Percentiles rank a stretch among this genome's conserved stretches.
These are phyloP conservation scores for Metacarcinus magister DNA, from an alignment of 2,888 invertebrate species.

Conservation along the genomic window DNA sequence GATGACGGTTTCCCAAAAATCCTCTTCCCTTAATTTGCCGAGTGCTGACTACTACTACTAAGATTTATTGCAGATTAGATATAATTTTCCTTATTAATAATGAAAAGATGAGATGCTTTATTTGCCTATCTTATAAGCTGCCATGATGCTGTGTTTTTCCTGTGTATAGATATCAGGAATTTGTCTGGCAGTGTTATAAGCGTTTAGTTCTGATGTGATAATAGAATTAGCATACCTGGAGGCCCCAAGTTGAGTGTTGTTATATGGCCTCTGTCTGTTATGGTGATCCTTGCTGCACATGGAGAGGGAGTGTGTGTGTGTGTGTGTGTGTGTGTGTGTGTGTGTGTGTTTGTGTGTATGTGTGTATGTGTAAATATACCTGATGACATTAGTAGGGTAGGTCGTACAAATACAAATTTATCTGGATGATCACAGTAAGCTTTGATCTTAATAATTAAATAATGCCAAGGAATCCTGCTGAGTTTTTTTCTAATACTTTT, in stretches of 20 bases:
- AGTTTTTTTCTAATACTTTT: neutral
- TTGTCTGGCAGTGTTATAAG: neutral
- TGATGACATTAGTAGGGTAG: neutral
- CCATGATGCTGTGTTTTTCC: neutral
- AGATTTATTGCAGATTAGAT: too few species aligned
- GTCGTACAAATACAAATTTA: too few species aligned
- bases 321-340: neutral
- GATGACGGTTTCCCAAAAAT: too few species aligned
- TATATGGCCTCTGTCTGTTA: constrained; percentile 61
- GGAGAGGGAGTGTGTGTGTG: too few species aligned
- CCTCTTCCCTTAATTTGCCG: too few species aligned
- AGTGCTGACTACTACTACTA: too few species aligned
- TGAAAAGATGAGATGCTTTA: too few species aligned
- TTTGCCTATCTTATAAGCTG: neutral
- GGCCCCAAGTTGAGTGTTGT: constrained; percentile 35
- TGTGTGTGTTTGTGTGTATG: constrained; percentile 34
- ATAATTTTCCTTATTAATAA: too few species aligned
- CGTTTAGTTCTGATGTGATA: constrained; percentile 55
- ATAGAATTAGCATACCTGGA: constrained; percentile 75
- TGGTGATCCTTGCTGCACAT: constrained; percentile 22
- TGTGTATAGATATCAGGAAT: neutral
- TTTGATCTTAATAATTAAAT: too few species aligned
- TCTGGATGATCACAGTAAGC: too few species aligned
- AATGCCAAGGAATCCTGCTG: neutral
- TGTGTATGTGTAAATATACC: neutral